Base-by-base conservation (phyloP, 1,140 invertebrate genomes). In the Zophobas atratus region DNA sequence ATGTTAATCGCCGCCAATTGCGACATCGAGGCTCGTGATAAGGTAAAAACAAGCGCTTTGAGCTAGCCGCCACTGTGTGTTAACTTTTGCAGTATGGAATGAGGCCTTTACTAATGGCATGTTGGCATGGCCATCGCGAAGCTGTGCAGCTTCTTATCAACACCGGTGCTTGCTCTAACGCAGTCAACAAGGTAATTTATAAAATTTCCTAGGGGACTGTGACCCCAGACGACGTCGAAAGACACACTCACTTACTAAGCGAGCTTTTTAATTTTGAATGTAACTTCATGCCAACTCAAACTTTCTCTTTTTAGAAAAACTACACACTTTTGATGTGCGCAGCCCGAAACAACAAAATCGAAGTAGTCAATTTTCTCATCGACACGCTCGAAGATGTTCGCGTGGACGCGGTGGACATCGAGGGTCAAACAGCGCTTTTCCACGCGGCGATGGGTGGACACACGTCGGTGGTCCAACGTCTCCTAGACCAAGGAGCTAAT, bases 91-190 rank as follows among this genome's bases (percentile, higher is more conserved):
- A 96, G 94, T 95, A 93, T 84, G 94, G 94, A 51, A 95, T 95
- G 94, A 88, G 93, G 55, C 93, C 94, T 0, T 86, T 95, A 8
- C 88, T 95, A 75, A 95, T 95, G 93, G 93, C 94, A 5, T 93
- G 94, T 0, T 94, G 93, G 92, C 93, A 94, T 84, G 94, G 94
- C 2, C 94, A 95, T 81, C 88, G 91, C 6, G 90, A 92, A 36
- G 92, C 93, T 2, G 91, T 95, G 6, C 90, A 92, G 85, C 87
- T 92, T 77, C 88, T 96, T 43, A 92, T 95, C 60, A 91, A 93
- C 79, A 90, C 91, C 4, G 94, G 94, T 20, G 94, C 94, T 71
- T 93, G 90, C 81, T 90, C 93, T 8, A 90, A 91, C 51, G 92
- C 92, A 77, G 89, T 91, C 56, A 95, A 94, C 85, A 95, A 94